Percentiles rank a stretch among this genome's conserved stretches.
phyloP scores from a whole-genome alignment of 2,888 invertebrate species.

The Thyatira batis region DNA sequence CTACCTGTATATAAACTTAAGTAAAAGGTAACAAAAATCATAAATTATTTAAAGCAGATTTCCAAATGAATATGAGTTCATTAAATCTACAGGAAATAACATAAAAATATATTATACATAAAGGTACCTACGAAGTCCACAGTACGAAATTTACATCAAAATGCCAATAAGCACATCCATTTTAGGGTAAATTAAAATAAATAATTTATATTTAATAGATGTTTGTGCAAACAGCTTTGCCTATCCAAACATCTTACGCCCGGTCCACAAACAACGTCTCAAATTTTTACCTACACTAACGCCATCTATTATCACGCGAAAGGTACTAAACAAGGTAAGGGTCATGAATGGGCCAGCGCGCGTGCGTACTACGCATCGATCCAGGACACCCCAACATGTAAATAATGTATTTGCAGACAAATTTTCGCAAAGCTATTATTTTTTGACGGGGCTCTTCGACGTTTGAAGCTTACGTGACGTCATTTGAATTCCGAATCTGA shows the following conservation, averaged over 20 bases:
- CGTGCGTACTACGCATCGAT: slow-evolving; percentile 74
- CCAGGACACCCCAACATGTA: slow-evolving; percentile 55
- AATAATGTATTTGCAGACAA: slow-evolving; percentile 68
- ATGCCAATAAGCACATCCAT: neutral
- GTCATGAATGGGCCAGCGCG: slow-evolving; percentile 67
- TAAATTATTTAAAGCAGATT: too few species aligned
- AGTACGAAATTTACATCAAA: neutral
- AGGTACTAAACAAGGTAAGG: slow-evolving; percentile 33
- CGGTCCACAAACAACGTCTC: slow-evolving; percentile 18
- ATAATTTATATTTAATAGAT: slow-evolving; percentile 8
- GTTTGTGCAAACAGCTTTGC: slow-evolving; percentile 19
- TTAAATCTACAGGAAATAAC: too few species aligned
- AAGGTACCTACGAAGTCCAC: too few species aligned
- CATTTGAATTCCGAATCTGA: slow-evolving; percentile 24
- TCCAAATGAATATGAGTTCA: too few species aligned
- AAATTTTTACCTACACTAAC: slow-evolving; percentile 41
- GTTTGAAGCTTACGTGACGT: slow-evolving; percentile 19
- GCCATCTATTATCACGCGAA: slow-evolving; percentile 57
- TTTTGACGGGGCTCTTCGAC: slow-evolving; percentile 19
- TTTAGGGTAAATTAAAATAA: neutral
- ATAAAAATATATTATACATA: too few species aligned
- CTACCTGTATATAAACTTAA: too few species aligned
- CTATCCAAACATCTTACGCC: slow-evolving; percentile 1
- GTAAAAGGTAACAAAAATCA: too few species aligned
- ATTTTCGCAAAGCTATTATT: slow-evolving; percentile 44